Percentiles rank a stretch among this genome's conserved stretches.
Conservation (phyloP, 2,888 invertebrate genomes). For the Notodonta dromedarius region DNA sequence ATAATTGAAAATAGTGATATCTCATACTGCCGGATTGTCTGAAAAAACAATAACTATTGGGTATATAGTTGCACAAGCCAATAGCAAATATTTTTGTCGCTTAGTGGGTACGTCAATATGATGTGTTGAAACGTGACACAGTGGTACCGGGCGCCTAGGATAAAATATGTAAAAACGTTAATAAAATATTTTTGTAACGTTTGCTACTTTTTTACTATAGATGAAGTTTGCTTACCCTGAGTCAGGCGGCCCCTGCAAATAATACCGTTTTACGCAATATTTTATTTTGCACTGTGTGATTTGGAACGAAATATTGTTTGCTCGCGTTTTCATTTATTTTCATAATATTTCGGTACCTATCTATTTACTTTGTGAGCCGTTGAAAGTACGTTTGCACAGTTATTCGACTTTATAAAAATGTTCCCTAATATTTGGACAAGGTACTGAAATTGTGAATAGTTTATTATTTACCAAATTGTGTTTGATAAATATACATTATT, state of each 20-base stretch:
- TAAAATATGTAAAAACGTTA: slow-evolving; percentile 33
- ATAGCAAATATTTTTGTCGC: background rate
- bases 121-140: slow-evolving; percentile 38
- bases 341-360: background rate
- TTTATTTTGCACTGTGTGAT: slow-evolving; percentile 11
- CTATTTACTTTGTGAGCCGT: background rate
- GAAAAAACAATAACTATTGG: too few relatives aligned
- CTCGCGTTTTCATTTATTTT: slow-evolving; percentile 6
- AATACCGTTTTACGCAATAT: slow-evolving; percentile 6
- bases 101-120: slow-evolving; percentile 3
- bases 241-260: slow-evolving; percentile 16
- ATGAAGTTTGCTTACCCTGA: slow-evolving; percentile 17
- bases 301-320: slow-evolving; percentile 15
- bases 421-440: background rate
- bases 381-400: slow-evolving; percentile 6
- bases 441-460: too few relatives aligned
- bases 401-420: slow-evolving; percentile 1
- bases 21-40: too few relatives aligned
- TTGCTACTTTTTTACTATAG: slow-evolving; percentile 14
- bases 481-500: too few relatives aligned
- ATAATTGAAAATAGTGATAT: too few relatives aligned
- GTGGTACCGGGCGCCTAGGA: slow-evolving; percentile 38
- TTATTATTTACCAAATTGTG: too few relatives aligned
- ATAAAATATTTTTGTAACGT: slow-evolving; percentile 44
- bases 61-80: too few relatives aligned